Base-by-base conservation (phyloP, 2,888 invertebrate species). In the Iphiclides podalirius region DNA sequence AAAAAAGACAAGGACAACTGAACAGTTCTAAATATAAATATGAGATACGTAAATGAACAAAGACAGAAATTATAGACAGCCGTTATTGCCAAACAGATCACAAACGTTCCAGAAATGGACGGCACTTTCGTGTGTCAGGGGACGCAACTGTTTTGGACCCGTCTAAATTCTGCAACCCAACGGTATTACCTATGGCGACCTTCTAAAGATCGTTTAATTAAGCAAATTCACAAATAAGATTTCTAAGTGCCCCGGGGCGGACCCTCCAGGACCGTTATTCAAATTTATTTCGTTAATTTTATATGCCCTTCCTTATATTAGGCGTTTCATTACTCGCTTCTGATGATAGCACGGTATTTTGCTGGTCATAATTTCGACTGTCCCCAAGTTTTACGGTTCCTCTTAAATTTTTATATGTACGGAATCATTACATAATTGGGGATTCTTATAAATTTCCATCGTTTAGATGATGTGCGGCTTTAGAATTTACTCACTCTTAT, bases 281-380 rank as follows among this genome's bases (percentile, higher is more conserved):
- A 75, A 74, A 80, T 78, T 79, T 78, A 79, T 75, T 65, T 68
- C 73, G 74, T 78, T 72, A 76, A 80, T 79, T 78, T 77, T 74
- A 73, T 79, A 70, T 71, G 67, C 68, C 65, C 66, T 66, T 64
- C 63, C 67, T 67, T 67, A 71, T 72, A 75, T 70, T 70, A 73
- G 66, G 53, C 46, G 59, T 63, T 61, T 64, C 72, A 70, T 78
- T 72, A 70, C 64, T 74, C 71, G 72, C 70, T 71, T 68, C 65
- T 74, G 73, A 76, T 72, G 71, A 69, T 57, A 62, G 57, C 68
- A 66, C 71, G 71, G 65, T 63, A 66, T 57, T 52, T 48, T 47
- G 55, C 47, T 23, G 33, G 7, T 47, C 57, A 50, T 57, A 59
- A 58, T 58, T 58, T 54, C 35, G 36, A 47, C 49, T 50, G 34